Evolutionary conservation across 2,888 invertebrate species (phyloP).

Genomic region (Athripsodes cinereus): DNA sequence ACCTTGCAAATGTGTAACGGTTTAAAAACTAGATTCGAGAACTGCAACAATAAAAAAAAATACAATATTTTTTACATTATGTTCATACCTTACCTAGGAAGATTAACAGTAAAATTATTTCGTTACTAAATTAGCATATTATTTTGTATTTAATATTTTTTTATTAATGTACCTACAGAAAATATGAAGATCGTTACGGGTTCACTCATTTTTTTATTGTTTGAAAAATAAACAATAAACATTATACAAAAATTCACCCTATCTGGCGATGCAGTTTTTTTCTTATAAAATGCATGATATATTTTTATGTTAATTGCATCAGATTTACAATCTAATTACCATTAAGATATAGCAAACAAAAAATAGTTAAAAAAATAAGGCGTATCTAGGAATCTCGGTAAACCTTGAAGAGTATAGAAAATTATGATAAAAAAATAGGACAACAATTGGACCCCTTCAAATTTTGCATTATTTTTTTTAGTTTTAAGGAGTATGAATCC

Average conservation of each 20-base stretch:
- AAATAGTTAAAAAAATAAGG: not conserved
- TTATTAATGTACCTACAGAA: not conserved
- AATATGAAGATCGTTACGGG: slow-evolving; percentile 18
- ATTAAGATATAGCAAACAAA: slow-evolving; percentile 5
- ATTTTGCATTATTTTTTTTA: too few species aligned
- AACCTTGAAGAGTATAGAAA: slow-evolving; percentile 22
- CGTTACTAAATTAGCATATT: too few species aligned
- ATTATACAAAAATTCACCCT: not conserved
- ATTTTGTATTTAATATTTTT: not conserved
- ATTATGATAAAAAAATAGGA: too few species aligned
- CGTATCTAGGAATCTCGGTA: slow-evolving; percentile 27
- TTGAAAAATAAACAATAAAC: slow-evolving; percentile 7
- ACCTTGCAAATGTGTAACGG: too few species aligned
- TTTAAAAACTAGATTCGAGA: not conserved
- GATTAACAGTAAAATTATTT: slow-evolving; percentile 3
- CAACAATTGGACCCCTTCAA: too few species aligned
- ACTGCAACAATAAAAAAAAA: not conserved
- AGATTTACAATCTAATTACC: slow-evolving; percentile 26
- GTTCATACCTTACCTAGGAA: not conserved
- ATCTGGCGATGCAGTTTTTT: not conserved
- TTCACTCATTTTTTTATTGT: slow-evolving; percentile 14
- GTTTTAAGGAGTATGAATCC: too few species aligned
- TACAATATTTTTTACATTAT: not conserved
- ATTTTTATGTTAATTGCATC: slow-evolving; percentile 27
- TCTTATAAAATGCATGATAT: slow-evolving; percentile 13